Evolutionary conservation across 2,888 invertebrate genomes (phyloP).

Genomic region (Drosophila koepferae): DNA sequence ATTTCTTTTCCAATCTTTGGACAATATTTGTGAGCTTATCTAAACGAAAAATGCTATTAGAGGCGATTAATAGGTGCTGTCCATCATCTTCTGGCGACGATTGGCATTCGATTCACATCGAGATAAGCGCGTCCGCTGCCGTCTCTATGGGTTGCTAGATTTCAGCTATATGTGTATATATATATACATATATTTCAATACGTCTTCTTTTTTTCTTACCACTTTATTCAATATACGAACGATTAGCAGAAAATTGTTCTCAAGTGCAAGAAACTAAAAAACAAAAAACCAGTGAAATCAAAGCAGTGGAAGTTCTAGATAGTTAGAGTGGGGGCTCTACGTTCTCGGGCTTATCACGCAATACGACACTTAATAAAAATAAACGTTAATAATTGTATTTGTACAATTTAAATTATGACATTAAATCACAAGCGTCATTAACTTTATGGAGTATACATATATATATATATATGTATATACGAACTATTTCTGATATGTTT

Average conservation of each 20-base stretch:
- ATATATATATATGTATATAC: background rate
- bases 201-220: constrained; percentile 1
- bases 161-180: background rate
- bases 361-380: constrained; percentile 78
- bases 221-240: constrained; percentile 64
- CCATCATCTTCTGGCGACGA: constrained; percentile 75
- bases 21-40: constrained; percentile 59
- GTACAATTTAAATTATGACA: constrained; percentile 77
- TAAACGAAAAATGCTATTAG: constrained; percentile 74
- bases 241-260: constrained; percentile 58
- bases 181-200: background rate
- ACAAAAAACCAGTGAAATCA: background rate
- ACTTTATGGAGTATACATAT: background rate
- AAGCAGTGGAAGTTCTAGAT: background rate
- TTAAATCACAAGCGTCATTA: constrained; percentile 50
- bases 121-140: constrained; percentile 50
- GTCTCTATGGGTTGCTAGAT: constrained; percentile 11
- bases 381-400: constrained; percentile 79
- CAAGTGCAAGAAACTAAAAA: constrained; percentile 42
- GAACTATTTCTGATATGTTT: constrained; percentile 11
- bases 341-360: constrained; percentile 58
- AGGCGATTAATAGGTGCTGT: constrained; percentile 81
- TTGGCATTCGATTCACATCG: constrained; percentile 67
- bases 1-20: constrained; percentile 1
- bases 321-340: background rate